A percentile compares a stretch with the other conserved stretches of the same genome.
Conservation (phyloP, 1,140 invertebrate genomes). For the Condylostylus longicornis region DNA sequence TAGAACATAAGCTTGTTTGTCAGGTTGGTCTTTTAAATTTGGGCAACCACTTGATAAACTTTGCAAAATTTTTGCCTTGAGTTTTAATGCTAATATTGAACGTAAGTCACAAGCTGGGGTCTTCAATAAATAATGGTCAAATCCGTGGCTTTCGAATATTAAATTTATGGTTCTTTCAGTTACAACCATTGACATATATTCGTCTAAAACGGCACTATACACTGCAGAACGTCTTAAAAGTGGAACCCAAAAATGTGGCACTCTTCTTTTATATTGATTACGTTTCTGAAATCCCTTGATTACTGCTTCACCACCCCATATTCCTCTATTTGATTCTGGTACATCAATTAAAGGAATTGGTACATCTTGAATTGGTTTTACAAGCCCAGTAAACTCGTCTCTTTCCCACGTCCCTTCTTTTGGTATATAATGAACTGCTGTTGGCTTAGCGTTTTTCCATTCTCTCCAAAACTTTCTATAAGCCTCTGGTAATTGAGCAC, state of each 20-base stretch:
- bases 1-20: conserved; percentile 57
- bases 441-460: conserved; percentile 57
- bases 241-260: conserved; percentile 80
- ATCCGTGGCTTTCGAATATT: conserved; percentile 81
- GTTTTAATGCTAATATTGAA: conserved; percentile 60
- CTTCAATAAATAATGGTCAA: conserved; percentile 90
- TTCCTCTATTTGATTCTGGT: conserved; percentile 62
- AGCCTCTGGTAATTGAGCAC: conserved; percentile 55
- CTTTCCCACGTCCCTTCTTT: conserved; percentile 55
- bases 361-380: conserved; percentile 56
- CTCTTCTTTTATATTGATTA: conserved; percentile 38
- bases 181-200: conserved; percentile 62
- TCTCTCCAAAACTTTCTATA: conserved; percentile 81
- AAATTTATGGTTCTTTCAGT: conserved; percentile 67
- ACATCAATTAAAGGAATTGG: conserved; percentile 66
- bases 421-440: conserved; percentile 74
- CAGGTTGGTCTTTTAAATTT: conserved; percentile 52
- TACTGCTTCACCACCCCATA: conserved; percentile 95
- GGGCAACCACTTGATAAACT: conserved; percentile 58
- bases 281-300: conserved; percentile 75
- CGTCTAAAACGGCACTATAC: conserved; percentile 85
- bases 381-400: conserved; percentile 54
- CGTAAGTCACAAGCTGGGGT: conserved; percentile 76
- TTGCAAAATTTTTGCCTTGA: conserved; percentile 72
- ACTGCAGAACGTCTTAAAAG: conserved; percentile 60